Percentiles rank a stretch among this genome's conserved stretches.
phyloP scores from a whole-genome alignment of 2,888 invertebrate genomes.

The Rotaria macrura region DNA sequence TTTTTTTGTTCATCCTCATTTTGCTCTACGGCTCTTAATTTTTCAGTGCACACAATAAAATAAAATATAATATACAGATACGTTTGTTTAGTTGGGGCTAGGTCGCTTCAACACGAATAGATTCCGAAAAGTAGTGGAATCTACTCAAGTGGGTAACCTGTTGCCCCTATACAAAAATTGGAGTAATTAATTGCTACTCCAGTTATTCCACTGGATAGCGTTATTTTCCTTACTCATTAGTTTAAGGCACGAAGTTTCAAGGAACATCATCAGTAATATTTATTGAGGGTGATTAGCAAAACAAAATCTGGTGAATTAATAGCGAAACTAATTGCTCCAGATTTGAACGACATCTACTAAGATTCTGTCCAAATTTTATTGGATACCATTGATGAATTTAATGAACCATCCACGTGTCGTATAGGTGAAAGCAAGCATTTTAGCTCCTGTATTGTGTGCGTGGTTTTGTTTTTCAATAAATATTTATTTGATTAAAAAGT shows the following conservation, averaged over 20 bases:
- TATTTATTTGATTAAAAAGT: too few species aligned
- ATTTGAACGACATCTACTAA: background rate
- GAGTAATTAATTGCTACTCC: background rate
- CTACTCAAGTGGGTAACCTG: slow-evolving; percentile 1
- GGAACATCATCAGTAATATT: background rate
- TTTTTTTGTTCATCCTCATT: background rate
- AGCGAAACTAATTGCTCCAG: background rate
- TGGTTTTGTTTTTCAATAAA: too few species aligned
- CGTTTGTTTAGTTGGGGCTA: background rate
- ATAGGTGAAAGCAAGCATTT: too few species aligned
- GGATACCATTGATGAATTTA: background rate
- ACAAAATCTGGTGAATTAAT: background rate
- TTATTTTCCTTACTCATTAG: slow-evolving; percentile 15
- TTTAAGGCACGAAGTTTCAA: background rate
- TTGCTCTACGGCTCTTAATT: background rate
- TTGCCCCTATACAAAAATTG: background rate
- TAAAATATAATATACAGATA: background rate
- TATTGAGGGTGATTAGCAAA: background rate
- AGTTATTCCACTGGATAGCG: background rate
- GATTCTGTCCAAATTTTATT: background rate
- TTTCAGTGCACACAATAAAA: background rate
- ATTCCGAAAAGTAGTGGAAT: background rate
- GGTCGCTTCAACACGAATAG: slow-evolving; percentile 7
- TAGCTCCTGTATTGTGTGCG: too few species aligned
- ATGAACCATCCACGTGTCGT: background rate